Conservation (phyloP, 1,140 invertebrate species). For the Drosophila asahinai region DNA sequence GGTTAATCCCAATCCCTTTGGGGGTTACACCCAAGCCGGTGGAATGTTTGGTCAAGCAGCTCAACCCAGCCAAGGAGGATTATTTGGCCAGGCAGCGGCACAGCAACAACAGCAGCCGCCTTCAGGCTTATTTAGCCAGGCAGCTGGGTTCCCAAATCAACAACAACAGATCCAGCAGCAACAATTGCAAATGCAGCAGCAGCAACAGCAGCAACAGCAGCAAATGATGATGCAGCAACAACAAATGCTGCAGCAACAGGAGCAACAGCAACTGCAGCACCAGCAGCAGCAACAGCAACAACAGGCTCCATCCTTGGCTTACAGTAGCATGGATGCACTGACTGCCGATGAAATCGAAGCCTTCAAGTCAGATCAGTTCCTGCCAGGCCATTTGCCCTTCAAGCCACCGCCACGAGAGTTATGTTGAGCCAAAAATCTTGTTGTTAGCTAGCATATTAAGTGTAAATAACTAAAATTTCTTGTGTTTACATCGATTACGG, state of each 20-base stretch:
- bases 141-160: conserved; percentile 30
- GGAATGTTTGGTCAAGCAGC: conserved; percentile 47
- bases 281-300: conserved; percentile 14
- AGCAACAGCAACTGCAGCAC: conserved; percentile 9
- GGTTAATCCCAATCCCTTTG: conserved; percentile 44
- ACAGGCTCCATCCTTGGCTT: conserved; percentile 26
- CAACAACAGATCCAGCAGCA: conserved; percentile 39
- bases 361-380: conserved; percentile 73
- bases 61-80: conserved; percentile 22
- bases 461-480: conserved; percentile 11
- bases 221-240: conserved; percentile 9
- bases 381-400: conserved; percentile 66
- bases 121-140: conserved; percentile 46
- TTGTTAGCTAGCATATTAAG: background rate
- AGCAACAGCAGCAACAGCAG: conserved; percentile 21
- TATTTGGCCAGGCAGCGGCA: conserved; percentile 31
- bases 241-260: conserved; percentile 8
- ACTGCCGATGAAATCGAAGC: conserved; percentile 72
- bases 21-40: conserved; percentile 43
- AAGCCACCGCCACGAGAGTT: conserved; percentile 75
- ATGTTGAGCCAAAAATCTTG: conserved; percentile 31
- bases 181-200: conserved; percentile 27
- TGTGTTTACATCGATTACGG: too few relatives aligned
- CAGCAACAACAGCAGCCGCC: conserved; percentile 27
- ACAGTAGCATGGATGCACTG: conserved; percentile 69